Conservation (phyloP, 2,888 invertebrate genomes). For the Acronicta leporina region DNA sequence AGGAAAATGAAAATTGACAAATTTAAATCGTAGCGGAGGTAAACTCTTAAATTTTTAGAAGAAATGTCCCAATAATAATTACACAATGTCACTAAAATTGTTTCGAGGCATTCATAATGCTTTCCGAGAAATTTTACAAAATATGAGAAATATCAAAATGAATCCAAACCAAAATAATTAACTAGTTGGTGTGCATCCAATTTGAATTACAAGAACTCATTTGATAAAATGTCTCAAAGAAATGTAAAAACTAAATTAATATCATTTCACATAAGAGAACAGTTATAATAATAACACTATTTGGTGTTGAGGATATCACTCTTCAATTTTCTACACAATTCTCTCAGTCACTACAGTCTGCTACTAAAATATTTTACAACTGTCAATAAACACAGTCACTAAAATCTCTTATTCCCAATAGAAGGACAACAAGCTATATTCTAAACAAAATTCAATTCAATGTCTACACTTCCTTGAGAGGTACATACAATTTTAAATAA, state of each 20-base stretch:
- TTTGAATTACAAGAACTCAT: constrained; percentile 65
- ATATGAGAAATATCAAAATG: constrained; percentile 70
- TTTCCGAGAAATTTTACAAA: constrained; percentile 60
- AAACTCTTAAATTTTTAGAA: constrained; percentile 72
- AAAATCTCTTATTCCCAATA: constrained; percentile 50
- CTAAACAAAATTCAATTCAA: constrained; percentile 63
- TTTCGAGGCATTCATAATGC: constrained; percentile 83
- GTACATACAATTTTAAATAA: constrained; percentile 61
- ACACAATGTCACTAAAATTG: constrained; percentile 64
- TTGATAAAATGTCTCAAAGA: constrained; percentile 71
- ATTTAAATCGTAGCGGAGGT: constrained; percentile 59
- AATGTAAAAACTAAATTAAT: constrained; percentile 71
- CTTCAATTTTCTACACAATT: constrained; percentile 52
- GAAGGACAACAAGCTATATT: constrained; percentile 57
- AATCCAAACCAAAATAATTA: constrained; percentile 65
- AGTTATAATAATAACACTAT: constrained; percentile 35
- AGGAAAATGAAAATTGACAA: constrained; percentile 52
- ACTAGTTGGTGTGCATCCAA: constrained; percentile 68
- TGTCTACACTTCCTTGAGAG: constrained; percentile 79
- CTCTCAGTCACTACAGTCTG: constrained; percentile 37
- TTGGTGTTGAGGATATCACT: constrained; percentile 56
- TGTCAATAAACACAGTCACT: constrained; percentile 42
- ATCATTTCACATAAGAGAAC: constrained; percentile 38
- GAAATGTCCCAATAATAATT: constrained; percentile 65
- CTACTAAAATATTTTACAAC: constrained; percentile 45